phyloP scores from a whole-genome alignment of 2,797 vertebrate genomes.

The Danio albolineatus region DNA sequence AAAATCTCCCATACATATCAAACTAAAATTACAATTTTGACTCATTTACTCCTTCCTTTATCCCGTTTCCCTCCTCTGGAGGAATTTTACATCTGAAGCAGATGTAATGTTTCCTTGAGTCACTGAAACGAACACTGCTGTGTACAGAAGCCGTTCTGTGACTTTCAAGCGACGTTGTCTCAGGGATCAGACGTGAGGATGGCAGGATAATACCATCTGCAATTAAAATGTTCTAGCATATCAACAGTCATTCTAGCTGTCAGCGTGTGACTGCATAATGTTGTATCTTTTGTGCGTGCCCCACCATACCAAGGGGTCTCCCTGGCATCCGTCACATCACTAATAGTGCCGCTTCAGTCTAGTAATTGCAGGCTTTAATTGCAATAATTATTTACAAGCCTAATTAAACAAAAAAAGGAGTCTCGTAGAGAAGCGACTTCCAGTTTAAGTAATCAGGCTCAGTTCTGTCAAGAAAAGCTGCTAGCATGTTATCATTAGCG shows the following conservation, averaged over 20 bases:
- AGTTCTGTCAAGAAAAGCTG: slow-evolving; percentile 72
- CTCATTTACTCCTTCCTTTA: no score
- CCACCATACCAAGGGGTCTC: slow-evolving; percentile 72
- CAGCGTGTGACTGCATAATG: slow-evolving; percentile 61
- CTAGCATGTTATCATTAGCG: slow-evolving; percentile 60
- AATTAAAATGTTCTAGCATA: slow-evolving; percentile 66
- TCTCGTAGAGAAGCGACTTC: slow-evolving; percentile 74
- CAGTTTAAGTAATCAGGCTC: slow-evolving; percentile 74
- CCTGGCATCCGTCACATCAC: slow-evolving; percentile 79
- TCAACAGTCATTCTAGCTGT: slow-evolving; percentile 64
- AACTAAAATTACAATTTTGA: neutral
- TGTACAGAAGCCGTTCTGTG: slow-evolving; percentile 37
- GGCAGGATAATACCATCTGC: slow-evolving; percentile 61
- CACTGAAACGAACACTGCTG: slow-evolving; percentile 23
- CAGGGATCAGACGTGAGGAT: slow-evolving; percentile 51
- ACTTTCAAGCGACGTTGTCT: slow-evolving; percentile 50
- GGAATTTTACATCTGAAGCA: neutral
- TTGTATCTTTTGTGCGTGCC: slow-evolving; percentile 67
- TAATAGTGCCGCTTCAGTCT: slow-evolving; percentile 78
- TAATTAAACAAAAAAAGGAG: slow-evolving; percentile 81
- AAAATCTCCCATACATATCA: neutral
- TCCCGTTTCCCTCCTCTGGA: no score
- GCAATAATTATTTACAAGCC: slow-evolving; percentile 88
- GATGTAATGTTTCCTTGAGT: neutral
- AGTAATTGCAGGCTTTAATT: slow-evolving; percentile 87